Conservation (phyloP, 2,888 invertebrate genomes). For the Trichopoda pennipes region DNA sequence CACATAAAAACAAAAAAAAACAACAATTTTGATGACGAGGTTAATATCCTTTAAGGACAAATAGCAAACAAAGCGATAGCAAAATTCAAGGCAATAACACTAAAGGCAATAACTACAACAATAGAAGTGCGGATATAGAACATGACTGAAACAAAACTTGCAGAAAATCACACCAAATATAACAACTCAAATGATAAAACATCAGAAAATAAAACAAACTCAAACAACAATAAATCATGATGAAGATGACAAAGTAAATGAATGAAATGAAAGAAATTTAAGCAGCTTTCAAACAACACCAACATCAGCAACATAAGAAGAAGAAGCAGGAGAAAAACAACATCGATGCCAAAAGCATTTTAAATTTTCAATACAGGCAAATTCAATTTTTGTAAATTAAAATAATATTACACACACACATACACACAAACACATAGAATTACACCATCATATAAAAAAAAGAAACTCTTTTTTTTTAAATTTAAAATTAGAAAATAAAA, state of each 20-base stretch:
- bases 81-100: slow-evolving; percentile 46
- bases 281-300: neutral
- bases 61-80: slow-evolving; percentile 31
- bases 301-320: neutral
- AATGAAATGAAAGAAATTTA: slow-evolving; percentile 24
- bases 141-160: neutral
- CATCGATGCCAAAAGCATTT: neutral
- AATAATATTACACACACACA: neutral
- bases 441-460: neutral
- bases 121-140: slow-evolving; percentile 2
- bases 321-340: neutral
- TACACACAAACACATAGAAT: neutral
- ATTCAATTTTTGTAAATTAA: slow-evolving; percentile 28
- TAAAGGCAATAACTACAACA: slow-evolving; percentile 4
- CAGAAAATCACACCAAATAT: too few species aligned
- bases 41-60: slow-evolving; percentile 61
- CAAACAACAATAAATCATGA: neutral
- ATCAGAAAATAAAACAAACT: neutral
- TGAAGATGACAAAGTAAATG: slow-evolving; percentile 13
- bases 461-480: neutral
- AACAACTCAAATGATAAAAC: slow-evolving; percentile 9
- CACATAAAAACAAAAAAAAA: slow-evolving; percentile 16
- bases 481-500: neutral
- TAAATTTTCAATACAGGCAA: slow-evolving; percentile 26
- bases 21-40: slow-evolving; percentile 47